Base-by-base conservation (phyloP, 2,888 invertebrate species). In the Leptopterna dolabrata region DNA sequence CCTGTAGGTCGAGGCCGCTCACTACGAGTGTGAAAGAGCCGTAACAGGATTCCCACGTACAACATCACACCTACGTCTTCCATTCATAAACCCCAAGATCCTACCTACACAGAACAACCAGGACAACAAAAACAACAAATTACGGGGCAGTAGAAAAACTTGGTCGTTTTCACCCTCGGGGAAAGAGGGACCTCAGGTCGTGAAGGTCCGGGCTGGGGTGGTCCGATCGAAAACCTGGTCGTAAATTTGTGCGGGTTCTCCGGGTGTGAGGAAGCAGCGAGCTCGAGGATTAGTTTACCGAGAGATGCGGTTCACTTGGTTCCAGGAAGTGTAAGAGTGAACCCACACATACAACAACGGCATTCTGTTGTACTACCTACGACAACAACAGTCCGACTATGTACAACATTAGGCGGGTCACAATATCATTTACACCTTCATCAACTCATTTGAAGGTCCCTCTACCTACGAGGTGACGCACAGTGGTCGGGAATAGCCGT, bases 191-290 rank as follows among this genome's bases (percentile, higher is more conserved):
- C 36, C 6, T 63, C 63, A 63, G 24, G 63, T 63, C 4, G 63
- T 9, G 7, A 24, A 76, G 73, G 73, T 76, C n/a, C n/a, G n/a
- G 36, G 19, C 29, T 30, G 19, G 73, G 19, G 36, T 73, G 73
- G 73, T 30, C 73, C 19, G 73, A 76, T 76, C 73, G 36, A 70
- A 47, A n/a, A 16, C 47, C 47, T 13, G 73, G 73, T 76, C 73
- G 73, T 76, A 76, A 76, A 76, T 76, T 76, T 76, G 73, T 76
- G 73, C 36, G 73, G 19, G 73, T 76, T 76, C 73, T 16, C n/a
- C 30, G 73, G 30, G 73, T 76, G 73, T 76, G 73, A 76, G 36
- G 73, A 41, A 36, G 73, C 73, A 76, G 73, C 73, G 73, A 30
- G 36, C 41, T 13, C 14, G 73, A 76, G 73, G 73, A 76, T 76